Evolutionary conservation across 2,113 vertebrate genomes (phyloP), one percentile per base, ranked within the genome.

Genomic region (Athene noctua): DNA sequence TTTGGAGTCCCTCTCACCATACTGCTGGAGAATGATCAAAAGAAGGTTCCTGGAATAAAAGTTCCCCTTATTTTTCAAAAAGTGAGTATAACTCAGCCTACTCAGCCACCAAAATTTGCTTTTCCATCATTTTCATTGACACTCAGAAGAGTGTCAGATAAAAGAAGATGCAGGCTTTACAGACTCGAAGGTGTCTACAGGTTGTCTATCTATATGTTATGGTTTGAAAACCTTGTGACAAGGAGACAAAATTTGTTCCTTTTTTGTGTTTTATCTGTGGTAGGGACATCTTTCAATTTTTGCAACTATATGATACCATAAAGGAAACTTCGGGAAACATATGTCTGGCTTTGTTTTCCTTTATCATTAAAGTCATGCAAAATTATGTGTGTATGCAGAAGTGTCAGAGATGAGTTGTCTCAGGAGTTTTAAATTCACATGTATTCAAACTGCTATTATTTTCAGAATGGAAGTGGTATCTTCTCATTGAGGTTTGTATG

Each of bases 41-140:
- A 99, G 97, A 99, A 97, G 88, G 96, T 98, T 87, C 98, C 99
- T 30, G 99, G 98, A 74, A 97, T 98, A 59, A 99, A 98, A 98
- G 98, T 99, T 85, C 99, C 99, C 58, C 97, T 99, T 5, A 98
- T 99, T 36, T 98, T 99, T 90, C 99, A 99, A 96, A 99, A 99
- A 98, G 99, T 99, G 94, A 98, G 98, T 98, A 88, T 12, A 34
- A 10, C 10, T 19, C 38, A 20, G 29, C 46, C 17, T 58, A 17
- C 16, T 42, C 3, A 4, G 15, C 26, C 13, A 19, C 14, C 47
- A 12, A 74, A 55, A n/a, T 67, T 81, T 6, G 2, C 10, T 52
- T 80, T 74, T 72, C 46, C 18, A 21, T 46, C 25, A 17, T 87
- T 82, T 77, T 8, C n/a, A 13, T 17, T 61, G 51, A 36, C 25